Evolutionary conservation across 2,113 vertebrate genomes (phyloP).

Genomic region (Forbesichthys agassizii): DNA sequence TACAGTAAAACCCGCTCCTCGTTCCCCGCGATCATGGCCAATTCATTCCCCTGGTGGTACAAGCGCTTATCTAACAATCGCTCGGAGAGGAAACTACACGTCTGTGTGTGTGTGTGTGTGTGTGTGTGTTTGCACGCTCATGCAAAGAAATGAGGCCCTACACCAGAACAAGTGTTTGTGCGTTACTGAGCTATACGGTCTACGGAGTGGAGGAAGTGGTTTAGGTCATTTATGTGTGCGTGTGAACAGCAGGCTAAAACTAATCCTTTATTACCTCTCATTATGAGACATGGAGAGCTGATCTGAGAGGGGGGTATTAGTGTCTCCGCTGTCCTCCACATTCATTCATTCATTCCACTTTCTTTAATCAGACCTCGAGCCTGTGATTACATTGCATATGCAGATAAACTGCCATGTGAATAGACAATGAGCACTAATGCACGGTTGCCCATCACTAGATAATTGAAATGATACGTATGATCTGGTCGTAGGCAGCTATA

Average conservation of each 20-base stretch:
- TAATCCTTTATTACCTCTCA: constrained; percentile 54
- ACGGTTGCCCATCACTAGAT: constrained; percentile 25
- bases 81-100: constrained; percentile 63
- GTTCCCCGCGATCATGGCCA: constrained; percentile 60
- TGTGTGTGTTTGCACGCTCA: neutral
- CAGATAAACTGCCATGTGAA: constrained; percentile 47
- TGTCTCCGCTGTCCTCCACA: constrained; percentile 65
- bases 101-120: neutral
- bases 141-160: neutral
- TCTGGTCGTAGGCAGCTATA: neutral
- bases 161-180: neutral
- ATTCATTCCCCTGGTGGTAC: constrained; percentile 69
- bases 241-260: constrained; percentile 26
- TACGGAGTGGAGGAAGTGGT: too few species aligned
- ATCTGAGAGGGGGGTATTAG: constrained; percentile 60
- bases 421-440: constrained; percentile 34
- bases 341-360: constrained; percentile 38
- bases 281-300: constrained; percentile 54
- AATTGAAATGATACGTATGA: neutral
- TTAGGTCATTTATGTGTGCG: constrained; percentile 4
- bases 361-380: constrained; percentile 69
- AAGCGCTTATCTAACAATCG: constrained; percentile 75
- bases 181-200: neutral
- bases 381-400: constrained; percentile 67
- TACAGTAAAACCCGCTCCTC: constrained; percentile 40